Conservation (phyloP, 2,888 invertebrate genomes). For the Loripinus fragilis region DNA sequence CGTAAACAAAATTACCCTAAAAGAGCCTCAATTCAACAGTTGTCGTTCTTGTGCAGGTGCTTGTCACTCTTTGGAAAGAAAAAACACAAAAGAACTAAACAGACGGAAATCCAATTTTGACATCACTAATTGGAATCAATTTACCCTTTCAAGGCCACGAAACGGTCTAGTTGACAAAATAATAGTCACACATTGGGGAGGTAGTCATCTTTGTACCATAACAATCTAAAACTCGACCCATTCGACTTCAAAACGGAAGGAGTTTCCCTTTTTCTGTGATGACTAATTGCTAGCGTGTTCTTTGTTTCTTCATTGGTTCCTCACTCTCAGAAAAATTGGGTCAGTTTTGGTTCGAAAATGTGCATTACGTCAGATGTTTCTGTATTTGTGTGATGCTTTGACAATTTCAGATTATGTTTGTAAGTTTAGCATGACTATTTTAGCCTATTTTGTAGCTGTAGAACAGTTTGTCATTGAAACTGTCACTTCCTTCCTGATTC, state of each 20-base stretch:
- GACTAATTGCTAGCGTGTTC: slow-evolving; percentile 19
- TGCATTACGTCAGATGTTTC: slow-evolving; percentile 26
- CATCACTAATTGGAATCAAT: background rate
- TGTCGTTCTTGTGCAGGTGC: background rate
- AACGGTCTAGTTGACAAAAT: no score
- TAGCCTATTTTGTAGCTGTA: background rate
- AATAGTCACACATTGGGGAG: background rate
- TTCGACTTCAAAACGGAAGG: background rate
- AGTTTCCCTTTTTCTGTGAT: background rate
- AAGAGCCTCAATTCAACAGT: background rate
- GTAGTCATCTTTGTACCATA: background rate
- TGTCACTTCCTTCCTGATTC: no score
- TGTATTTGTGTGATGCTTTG: background rate
- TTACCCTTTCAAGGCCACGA: background rate
- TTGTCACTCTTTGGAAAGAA: background rate
- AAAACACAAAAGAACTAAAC: background rate
- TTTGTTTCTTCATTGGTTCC: slow-evolving; percentile 18
- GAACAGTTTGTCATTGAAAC: no score
- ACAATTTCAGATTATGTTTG: background rate
- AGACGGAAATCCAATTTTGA: slow-evolving; percentile 19
- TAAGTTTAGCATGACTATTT: background rate
- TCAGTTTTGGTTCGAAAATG: slow-evolving; percentile 10
- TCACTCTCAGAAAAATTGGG: background rate
- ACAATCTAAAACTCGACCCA: background rate
- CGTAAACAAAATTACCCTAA: no score